Base-by-base conservation (phyloP, 2,113 vertebrate species). In the Emberiza fucata region DNA sequence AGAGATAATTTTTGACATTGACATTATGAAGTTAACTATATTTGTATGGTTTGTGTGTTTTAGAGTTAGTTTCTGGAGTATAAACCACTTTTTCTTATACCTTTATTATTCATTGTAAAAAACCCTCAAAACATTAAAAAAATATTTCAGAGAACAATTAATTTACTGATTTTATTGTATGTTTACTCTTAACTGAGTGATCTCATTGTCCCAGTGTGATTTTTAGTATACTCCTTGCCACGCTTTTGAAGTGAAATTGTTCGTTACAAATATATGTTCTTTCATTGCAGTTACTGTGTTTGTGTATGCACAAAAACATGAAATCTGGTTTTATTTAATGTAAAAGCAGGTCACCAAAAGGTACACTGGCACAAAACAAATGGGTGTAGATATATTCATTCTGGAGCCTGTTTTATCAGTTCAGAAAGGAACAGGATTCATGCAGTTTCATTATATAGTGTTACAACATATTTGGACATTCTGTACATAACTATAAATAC, bases 11-110 rank as follows among this genome's bases (percentile, higher is more conserved):
- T 13, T 45, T 89, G 16, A 44, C 0, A 0, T 53, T 89, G 27
- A 18, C 5, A 3, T 24, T 53, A 25, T 0, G 1, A 39, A 77
- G 5, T 42, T 73, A 81, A 19, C 7, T 73, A 0, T 29, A 48
- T 54, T 90, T 91, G 21, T 14, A n/a, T 42, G 4, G 15, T 79
- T 83, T 72, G 12, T 11, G 1, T 2, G 56, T 77, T 76, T 45
- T 47, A 27, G 23, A 39, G 9, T 59, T 71, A 53, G 28, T 81
- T 93, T 81, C 28, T 71, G 57, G 24, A 80, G 56, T 80, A 80
- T 51, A 14, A n/a, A 1, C 6, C 4, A 53, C 23, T 11, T 83
- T 84, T 81, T 84, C 9, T 37, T 84, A 73, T 2, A 31, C 8
- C 8, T 86, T 78, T 73, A 25, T 27, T 12, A 18, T 64, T 80